phyloP scores from a whole-genome alignment of 2,797 vertebrate genomes.

The Melanotaenia pygmaea region DNA sequence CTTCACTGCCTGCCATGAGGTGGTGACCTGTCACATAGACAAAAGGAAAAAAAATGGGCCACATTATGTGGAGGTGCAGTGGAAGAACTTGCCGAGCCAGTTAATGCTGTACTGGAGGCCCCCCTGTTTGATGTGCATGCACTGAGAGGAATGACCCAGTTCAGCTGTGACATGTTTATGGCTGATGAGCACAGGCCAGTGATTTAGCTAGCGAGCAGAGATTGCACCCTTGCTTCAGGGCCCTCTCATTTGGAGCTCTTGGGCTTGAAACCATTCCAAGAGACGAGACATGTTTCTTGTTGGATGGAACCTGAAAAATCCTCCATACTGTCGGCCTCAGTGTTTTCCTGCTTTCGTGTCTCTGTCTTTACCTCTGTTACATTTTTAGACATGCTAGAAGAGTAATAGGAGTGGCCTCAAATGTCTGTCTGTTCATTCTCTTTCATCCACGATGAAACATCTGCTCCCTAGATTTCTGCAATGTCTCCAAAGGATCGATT shows the following conservation, averaged over 20 bases:
- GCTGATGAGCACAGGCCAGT: slow-evolving; percentile 78
- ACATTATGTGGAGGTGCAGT: slow-evolving; percentile 55
- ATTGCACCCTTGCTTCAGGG: slow-evolving; percentile 75
- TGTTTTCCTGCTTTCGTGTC: slow-evolving; percentile 21
- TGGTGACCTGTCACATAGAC: slow-evolving; percentile 61
- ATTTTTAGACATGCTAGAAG: slow-evolving; percentile 17
- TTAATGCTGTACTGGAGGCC: slow-evolving; percentile 40
- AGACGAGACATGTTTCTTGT: slow-evolving; percentile 60
- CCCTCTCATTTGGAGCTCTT: slow-evolving; percentile 73
- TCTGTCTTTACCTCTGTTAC: slow-evolving; percentile 17
- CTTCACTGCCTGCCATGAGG: slow-evolving; percentile 20
- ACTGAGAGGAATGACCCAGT: slow-evolving; percentile 78
- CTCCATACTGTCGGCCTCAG: slow-evolving; percentile 17
- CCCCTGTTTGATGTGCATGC: slow-evolving; percentile 62
- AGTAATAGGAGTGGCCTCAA: neutral
- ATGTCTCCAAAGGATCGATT: neutral
- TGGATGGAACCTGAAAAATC: slow-evolving; percentile 53
- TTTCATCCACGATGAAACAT: neutral
- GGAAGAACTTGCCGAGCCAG: slow-evolving; percentile 37
- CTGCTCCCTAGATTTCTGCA: slow-evolving; percentile 1
- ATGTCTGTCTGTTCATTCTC: neutral
- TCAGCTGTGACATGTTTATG: slow-evolving; percentile 78
- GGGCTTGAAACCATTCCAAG: slow-evolving; percentile 62
- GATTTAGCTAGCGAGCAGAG: slow-evolving; percentile 74
- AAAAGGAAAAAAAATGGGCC: slow-evolving; percentile 51